phyloP scores from a whole-genome alignment of 2,113 vertebrate genomes.

The Lasiurus cinereus region DNA sequence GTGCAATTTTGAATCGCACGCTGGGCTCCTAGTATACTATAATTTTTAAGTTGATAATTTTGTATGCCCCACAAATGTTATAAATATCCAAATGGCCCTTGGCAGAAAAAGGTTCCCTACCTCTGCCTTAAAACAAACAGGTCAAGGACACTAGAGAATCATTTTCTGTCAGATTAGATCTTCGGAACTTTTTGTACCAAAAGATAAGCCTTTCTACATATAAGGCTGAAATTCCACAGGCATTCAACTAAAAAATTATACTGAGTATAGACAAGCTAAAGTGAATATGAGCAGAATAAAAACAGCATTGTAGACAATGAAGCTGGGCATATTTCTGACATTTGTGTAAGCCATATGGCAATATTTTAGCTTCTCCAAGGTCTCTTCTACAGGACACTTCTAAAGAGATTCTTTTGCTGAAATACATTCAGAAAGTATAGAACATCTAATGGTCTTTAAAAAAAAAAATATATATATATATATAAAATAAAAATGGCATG shows the following conservation, averaged over 20 bases:
- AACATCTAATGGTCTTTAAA: slow-evolving; percentile 17
- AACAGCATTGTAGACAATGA: background rate
- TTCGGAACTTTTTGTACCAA: background rate
- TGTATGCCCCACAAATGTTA: too few relatives aligned
- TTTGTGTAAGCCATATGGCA: background rate
- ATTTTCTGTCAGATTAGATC: background rate
- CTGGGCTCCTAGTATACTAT: too few relatives aligned
- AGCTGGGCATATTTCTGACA: slow-evolving; percentile 22
- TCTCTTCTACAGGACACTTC: slow-evolving; percentile 27
- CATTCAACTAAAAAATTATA: background rate
- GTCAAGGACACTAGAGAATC: background rate
- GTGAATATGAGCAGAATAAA: background rate
- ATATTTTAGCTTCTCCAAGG: background rate
- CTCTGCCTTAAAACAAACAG: background rate
- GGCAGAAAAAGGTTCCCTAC: too few relatives aligned
- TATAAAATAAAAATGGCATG: slow-evolving; percentile 55
- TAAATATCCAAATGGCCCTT: too few relatives aligned
- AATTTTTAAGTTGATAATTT: too few relatives aligned
- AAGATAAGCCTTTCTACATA: background rate
- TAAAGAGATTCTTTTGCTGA: slow-evolving; percentile 45
- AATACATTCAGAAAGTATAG: background rate
- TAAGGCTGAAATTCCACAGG: background rate
- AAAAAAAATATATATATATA: background rate
- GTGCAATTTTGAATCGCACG: too few relatives aligned
- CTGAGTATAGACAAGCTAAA: background rate